Conservation (phyloP, 2,797 vertebrate species). For the Rhynchotus rufescens region DNA sequence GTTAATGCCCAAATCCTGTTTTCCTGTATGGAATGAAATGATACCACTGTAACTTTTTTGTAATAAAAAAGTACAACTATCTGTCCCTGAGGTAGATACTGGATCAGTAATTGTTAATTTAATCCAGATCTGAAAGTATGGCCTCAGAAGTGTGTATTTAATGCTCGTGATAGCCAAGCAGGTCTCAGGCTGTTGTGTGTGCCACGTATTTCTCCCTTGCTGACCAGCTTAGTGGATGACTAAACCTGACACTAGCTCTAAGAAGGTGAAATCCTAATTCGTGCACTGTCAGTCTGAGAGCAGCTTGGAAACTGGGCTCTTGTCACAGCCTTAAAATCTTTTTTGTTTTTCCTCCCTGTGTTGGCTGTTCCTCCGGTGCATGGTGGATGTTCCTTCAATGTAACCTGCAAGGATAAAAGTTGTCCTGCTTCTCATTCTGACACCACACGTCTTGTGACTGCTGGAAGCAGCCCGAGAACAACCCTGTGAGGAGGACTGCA, state of each 20-base stretch:
- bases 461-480: background rate
- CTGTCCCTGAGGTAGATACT: rapidly evolving
- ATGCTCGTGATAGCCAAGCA: background rate
- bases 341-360: background rate
- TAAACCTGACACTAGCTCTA: background rate
- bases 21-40: background rate
- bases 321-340: background rate
- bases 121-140: background rate
- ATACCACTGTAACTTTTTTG: background rate
- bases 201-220: rapidly evolving
- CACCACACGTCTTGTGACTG: background rate
- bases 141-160: background rate
- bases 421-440: background rate
- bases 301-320: background rate
- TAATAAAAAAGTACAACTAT: background rate
- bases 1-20: background rate
- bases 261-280: background rate
- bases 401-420: background rate
- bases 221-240: background rate
- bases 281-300: background rate
- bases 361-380: background rate
- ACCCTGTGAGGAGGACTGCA: slow-evolving; percentile 21
- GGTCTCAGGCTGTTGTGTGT: background rate
- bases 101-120: background rate
- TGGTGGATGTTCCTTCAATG: background rate